These are phyloP conservation scores for Dysmachus trigonus DNA, from an alignment of 2,888 invertebrate species.

Conservation along the genomic window DNA sequence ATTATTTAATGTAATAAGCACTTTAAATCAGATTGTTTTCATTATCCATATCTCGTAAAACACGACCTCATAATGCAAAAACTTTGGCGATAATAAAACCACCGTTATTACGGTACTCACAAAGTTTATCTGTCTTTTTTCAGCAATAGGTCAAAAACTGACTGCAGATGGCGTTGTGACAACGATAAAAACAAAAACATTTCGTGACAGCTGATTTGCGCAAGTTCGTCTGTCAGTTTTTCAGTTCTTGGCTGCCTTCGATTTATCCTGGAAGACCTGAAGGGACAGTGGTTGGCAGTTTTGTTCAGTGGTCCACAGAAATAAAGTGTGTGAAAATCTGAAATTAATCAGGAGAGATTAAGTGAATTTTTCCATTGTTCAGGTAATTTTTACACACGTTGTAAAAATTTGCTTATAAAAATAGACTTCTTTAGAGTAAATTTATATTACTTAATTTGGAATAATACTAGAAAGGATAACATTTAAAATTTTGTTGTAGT, in stretches of 20 bases:
- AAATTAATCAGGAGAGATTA: neutral
- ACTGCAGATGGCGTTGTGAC: neutral
- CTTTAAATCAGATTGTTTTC: neutral
- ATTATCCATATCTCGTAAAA: neutral
- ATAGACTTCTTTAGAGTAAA: neutral
- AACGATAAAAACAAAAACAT: slow-evolving; percentile 2
- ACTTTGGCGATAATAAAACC: neutral
- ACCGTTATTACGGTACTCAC: neutral
- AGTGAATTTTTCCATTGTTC: neutral
- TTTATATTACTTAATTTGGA: neutral
- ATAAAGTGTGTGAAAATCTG: neutral
- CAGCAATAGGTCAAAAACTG: neutral
- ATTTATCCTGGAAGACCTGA: neutral
- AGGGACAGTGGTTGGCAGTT: neutral
- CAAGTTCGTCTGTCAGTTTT: neutral
- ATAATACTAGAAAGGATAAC: neutral
- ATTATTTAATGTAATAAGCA: neutral
- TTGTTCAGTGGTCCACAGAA: neutral
- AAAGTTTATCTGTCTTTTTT: neutral
- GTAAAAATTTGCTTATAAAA: neutral
- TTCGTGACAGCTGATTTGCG: slow-evolving; percentile 33
- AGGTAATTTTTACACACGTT: neutral
- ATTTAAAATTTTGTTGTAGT: neutral
- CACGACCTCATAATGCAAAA: neutral
- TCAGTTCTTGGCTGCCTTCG: neutral